phyloP scores from a whole-genome alignment of 2,888 invertebrate species.

The Lithosia quadra region DNA sequence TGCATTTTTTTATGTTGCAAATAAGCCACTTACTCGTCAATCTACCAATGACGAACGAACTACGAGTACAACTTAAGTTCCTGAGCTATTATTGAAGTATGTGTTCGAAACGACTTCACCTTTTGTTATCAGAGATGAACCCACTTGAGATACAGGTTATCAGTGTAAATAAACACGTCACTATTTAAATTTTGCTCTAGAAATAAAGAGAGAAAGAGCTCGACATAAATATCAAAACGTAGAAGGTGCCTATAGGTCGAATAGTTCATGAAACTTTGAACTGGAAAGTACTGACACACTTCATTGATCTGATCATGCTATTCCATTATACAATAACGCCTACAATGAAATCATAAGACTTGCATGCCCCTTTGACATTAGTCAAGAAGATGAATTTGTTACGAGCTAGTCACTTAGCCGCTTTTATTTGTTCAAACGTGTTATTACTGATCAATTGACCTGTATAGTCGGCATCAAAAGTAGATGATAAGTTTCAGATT shows the following conservation, averaged over 20 bases:
- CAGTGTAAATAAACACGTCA: background rate
- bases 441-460: background rate
- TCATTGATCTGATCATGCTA: background rate
- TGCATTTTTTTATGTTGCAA: no score
- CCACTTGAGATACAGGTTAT: background rate
- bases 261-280: background rate
- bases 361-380: background rate
- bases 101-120: conserved; percentile 3
- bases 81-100: background rate
- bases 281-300: background rate
- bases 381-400: background rate
- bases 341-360: background rate
- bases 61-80: background rate
- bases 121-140: background rate
- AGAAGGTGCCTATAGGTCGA: background rate
- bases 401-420: conserved; percentile 5
- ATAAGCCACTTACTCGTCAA: no score
- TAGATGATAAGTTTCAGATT: no score
- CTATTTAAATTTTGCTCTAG: conserved; percentile 13
- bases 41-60: no score
- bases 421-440: background rate
- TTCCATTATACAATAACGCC: background rate
- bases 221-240: background rate
- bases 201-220: background rate
- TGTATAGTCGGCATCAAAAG: no score